A percentile compares a stretch with the other conserved stretches of the same genome.
phyloP scores from a whole-genome alignment of 2,797 vertebrate species.

The Choloepus didactylus region DNA sequence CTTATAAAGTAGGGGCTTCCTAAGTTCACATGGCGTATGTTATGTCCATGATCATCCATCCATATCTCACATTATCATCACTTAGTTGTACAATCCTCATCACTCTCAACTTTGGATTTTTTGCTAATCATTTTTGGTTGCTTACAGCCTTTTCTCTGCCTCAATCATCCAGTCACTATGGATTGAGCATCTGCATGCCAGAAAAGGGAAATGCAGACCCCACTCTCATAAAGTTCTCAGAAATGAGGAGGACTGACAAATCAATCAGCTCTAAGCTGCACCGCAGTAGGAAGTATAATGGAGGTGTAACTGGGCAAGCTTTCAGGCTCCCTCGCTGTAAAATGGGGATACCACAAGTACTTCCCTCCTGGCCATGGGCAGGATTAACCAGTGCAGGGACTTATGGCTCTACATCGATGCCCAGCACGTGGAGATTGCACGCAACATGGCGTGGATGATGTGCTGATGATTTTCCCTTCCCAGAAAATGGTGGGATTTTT shows the following conservation, averaged over 20 bases:
- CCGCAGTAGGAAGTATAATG: accelerated
- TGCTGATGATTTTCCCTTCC: not conserved
- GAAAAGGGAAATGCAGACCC: not conserved
- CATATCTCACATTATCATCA: no score
- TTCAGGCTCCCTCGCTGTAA: not conserved
- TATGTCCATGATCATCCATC: no score
- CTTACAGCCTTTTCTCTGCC: not conserved
- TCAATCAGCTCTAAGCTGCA: accelerated
- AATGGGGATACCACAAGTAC: no score
- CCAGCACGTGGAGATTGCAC: accelerated
- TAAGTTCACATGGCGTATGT: no score
- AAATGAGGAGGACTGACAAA: no score
- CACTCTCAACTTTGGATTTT: not conserved
- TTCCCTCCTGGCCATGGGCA: accelerated
- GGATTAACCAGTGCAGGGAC: accelerated
- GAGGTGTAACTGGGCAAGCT: accelerated
- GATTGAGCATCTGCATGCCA: accelerated
- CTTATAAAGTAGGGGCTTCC: no score
- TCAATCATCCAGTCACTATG: accelerated
- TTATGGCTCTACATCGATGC: accelerated
- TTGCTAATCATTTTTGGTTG: not conserved
- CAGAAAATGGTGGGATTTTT: not conserved
- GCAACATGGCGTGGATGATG: accelerated
- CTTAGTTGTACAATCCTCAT: no score
- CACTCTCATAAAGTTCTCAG: not conserved